These are phyloP conservation scores for Pantherophis guttatus DNA, from an alignment of 2,113 vertebrate genomes.

Conservation along the genomic window DNA sequence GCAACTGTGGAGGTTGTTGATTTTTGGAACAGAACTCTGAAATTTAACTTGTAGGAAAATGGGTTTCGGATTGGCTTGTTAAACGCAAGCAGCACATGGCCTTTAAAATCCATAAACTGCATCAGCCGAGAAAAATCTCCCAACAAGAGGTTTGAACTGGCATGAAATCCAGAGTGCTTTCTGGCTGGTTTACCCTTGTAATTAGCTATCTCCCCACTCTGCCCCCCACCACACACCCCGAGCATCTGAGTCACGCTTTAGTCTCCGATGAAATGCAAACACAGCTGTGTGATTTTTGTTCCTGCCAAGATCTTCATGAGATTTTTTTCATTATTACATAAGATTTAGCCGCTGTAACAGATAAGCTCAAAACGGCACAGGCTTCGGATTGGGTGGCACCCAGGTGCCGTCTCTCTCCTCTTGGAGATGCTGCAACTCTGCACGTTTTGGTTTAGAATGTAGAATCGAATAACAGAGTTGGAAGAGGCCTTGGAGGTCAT, in stretches of 20 bases:
- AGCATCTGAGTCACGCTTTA: neutral
- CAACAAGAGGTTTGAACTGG: neutral
- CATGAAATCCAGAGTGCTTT: neutral
- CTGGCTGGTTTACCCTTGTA: neutral
- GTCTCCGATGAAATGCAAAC: neutral
- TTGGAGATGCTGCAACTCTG: too few species aligned
- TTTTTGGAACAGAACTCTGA: neutral
- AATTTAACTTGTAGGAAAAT: neutral
- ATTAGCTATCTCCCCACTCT: neutral
- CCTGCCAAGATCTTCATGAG: neutral
- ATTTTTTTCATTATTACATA: neutral
- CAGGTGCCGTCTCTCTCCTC: too few species aligned
- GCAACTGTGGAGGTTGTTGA: neutral
- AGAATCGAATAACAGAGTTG: too few species aligned
- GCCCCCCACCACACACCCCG: neutral
- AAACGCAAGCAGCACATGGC: neutral
- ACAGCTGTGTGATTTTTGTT: neutral
- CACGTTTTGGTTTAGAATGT: too few species aligned
- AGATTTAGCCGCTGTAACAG: neutral
- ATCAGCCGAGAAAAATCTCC: neutral
- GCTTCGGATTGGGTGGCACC: too few species aligned
- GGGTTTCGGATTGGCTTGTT: neutral
- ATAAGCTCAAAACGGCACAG: neutral
- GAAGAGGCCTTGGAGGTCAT: too few species aligned
- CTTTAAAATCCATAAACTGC: neutral